phyloP scores from a whole-genome alignment of 2,797 vertebrate species.

The Saxicola maurus region DNA sequence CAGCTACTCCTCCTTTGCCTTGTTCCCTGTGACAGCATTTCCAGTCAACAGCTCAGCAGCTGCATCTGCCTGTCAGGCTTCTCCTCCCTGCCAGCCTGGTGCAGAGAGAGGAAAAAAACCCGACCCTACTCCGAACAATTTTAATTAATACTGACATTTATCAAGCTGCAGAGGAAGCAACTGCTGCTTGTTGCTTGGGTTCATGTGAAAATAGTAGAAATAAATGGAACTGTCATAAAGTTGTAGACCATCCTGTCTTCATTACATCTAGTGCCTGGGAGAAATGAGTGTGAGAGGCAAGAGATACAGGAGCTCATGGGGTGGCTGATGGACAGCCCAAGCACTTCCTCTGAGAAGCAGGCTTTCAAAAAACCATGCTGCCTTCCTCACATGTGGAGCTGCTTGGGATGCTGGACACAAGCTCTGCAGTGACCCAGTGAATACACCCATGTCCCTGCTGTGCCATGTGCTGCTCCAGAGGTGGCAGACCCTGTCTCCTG shows the following conservation, averaged over 20 bases:
- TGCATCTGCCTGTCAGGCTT: conserved; percentile 39
- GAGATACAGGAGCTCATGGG: background rate
- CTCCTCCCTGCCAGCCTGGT: conserved; percentile 27
- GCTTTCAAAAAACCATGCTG: background rate
- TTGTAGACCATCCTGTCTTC: conserved; percentile 45
- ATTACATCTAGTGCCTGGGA: conserved; percentile 21
- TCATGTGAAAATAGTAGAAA: conserved; percentile 55
- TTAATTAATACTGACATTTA: conserved; percentile 70
- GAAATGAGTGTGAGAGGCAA: conserved; percentile 27
- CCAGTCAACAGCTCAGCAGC: conserved; percentile 55
- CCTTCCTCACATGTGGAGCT: fast-evolving
- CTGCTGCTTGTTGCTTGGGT: conserved; percentile 39
- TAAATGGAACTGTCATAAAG: conserved; percentile 61
- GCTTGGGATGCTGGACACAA: background rate
- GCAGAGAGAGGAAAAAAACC: background rate
- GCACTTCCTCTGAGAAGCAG: background rate
- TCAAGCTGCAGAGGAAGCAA: conserved; percentile 58
- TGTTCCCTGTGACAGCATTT: background rate
- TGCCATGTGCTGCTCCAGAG: background rate
- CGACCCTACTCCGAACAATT: background rate
- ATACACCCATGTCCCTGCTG: background rate
- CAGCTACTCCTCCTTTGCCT: background rate
- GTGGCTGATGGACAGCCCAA: background rate
- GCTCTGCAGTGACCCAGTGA: background rate
- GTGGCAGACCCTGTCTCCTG: background rate